Conservation (phyloP, 2,888 invertebrate species). For the Hoplodrina blanda region DNA sequence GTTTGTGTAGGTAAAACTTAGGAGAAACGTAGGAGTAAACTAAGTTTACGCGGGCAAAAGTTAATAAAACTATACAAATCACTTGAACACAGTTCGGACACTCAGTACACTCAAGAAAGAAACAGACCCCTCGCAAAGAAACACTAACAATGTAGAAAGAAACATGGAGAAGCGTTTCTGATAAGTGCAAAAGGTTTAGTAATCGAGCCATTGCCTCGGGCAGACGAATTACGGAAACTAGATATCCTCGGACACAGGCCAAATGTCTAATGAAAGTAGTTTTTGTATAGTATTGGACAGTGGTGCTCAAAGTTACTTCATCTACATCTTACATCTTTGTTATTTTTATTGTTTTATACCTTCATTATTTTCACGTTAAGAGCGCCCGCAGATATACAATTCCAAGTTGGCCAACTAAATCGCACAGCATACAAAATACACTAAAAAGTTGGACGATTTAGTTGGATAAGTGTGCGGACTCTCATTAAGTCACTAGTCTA, state of each 20-base stretch:
- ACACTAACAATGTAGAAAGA: slow-evolving; percentile 34
- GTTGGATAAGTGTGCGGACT: too few relatives aligned
- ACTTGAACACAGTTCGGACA: slow-evolving; percentile 13
- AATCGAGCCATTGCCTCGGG: slow-evolving; percentile 57
- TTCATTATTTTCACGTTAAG: too few relatives aligned
- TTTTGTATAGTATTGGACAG: slow-evolving; percentile 30
- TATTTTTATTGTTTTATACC: too few relatives aligned
- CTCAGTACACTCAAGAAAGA: slow-evolving; percentile 44
- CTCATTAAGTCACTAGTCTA: too few relatives aligned
- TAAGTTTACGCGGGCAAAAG: too few relatives aligned
- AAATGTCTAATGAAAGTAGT: slow-evolving; percentile 59
- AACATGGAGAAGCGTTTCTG: slow-evolving; percentile 30
- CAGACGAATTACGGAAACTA: slow-evolving; percentile 63
- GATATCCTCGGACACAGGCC: slow-evolving; percentile 53
- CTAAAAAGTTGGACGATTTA: too few relatives aligned
- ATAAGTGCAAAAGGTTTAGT: slow-evolving; percentile 52
- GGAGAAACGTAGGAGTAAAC: too few relatives aligned
- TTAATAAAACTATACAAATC: slow-evolving; percentile 32
- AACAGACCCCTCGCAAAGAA: slow-evolving; percentile 35
- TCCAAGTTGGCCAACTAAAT: too few relatives aligned
- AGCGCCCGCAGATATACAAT: too few relatives aligned
- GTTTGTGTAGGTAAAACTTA: too few relatives aligned
- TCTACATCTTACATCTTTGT: neutral
- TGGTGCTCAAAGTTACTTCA: slow-evolving; percentile 37
- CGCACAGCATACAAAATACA: too few relatives aligned